These are phyloP conservation scores for Phenganax subtilis DNA, from an alignment of 92 coral and sea anemone species.

Conservation along the genomic window DNA sequence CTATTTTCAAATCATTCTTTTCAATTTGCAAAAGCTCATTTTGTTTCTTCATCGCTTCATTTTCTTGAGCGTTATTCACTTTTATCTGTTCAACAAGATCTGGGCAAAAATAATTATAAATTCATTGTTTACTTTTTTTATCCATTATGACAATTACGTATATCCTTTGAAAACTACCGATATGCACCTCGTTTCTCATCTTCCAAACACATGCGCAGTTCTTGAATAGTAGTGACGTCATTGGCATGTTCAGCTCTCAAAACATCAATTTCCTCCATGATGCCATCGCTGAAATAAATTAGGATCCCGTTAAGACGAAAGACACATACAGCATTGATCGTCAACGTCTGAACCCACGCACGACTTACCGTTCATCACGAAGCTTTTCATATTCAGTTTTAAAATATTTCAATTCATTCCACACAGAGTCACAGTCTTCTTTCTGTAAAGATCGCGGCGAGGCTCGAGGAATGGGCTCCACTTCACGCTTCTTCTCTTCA, in stretches of 20 bases:
- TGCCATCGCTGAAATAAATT: constrained; percentile 53
- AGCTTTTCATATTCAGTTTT: constrained; percentile 80
- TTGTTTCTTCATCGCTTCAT: constrained; percentile 1
- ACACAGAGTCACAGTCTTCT: constrained; percentile 85
- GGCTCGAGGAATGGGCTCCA: constrained; percentile 22
- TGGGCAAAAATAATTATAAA: not conserved
- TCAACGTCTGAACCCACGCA: not conserved
- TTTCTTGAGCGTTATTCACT: constrained; percentile 24
- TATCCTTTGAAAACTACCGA: not conserved
- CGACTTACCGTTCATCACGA: constrained; percentile 66
- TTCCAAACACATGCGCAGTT: constrained; percentile 72
- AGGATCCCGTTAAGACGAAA: not conserved
- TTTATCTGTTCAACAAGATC: constrained; percentile 30
- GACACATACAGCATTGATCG: not conserved
- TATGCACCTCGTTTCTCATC: constrained; percentile 71
- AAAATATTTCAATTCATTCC: constrained; percentile 91
- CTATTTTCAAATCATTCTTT: not conserved
- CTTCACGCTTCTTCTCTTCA: constrained; percentile 12
- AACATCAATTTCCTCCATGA: constrained; percentile 71
- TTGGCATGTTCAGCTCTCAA: constrained; percentile 75
- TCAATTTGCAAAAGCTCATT: constrained; percentile 12
- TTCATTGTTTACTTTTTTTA: not conserved
- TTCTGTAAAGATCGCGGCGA: constrained; percentile 64
- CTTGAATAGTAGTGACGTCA: constrained; percentile 75
- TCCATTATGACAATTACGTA: constrained; percentile 15